Evolutionary conservation across 1,140 invertebrate species (phyloP).

Genomic region (Diuraphis noxia): DNA sequence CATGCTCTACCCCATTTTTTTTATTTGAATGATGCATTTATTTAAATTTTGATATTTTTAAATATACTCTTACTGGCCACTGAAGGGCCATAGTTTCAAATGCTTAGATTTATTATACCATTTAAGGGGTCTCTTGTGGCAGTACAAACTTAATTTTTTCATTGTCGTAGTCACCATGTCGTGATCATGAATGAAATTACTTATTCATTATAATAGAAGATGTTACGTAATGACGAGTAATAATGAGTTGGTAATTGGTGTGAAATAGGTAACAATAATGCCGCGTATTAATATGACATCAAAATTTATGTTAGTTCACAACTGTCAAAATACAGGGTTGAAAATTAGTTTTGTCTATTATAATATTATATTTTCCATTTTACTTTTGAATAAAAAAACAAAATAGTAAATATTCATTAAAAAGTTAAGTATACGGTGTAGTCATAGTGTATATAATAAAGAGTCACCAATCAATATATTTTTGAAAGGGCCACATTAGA

Average conservation of each 20-base stretch:
- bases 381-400: neutral
- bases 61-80: no score
- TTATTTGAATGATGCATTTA: neutral
- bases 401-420: neutral
- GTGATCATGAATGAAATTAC: neutral
- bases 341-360: neutral
- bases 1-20: neutral
- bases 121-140: neutral
- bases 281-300: neutral
- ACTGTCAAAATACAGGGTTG: neutral
- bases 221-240: neutral
- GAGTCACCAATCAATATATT: no score
- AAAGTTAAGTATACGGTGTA: no score
- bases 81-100: no score
- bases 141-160: neutral
- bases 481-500: no score
- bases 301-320: neutral
- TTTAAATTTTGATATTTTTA: neutral
- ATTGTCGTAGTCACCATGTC: neutral
- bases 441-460: no score
- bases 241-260: no score
- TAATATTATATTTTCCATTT: neutral
- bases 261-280: no score
- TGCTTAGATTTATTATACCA: neutral
- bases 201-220: neutral